Conservation (phyloP, 2,113 vertebrate species). For the Amphilophus citrinellus region DNA sequence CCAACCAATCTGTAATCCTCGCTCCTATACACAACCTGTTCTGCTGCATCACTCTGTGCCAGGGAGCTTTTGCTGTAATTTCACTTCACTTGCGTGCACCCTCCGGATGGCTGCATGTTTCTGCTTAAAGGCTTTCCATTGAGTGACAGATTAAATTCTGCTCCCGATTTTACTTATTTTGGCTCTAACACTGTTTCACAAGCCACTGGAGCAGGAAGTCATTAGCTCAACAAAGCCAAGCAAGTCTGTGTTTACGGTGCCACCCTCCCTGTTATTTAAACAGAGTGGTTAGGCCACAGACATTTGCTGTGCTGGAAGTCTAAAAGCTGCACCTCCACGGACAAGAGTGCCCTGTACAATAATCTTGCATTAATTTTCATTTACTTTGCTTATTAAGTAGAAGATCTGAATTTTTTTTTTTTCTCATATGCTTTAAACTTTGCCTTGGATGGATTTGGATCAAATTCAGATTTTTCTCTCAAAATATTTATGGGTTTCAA, state of each 20-base stretch:
- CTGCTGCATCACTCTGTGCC: constrained; percentile 51
- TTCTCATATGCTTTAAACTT: not conserved
- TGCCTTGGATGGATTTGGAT: not conserved
- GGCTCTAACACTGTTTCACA: constrained; percentile 74
- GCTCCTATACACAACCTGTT: constrained; percentile 67
- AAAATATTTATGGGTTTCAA: not conserved
- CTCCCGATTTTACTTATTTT: constrained; percentile 75
- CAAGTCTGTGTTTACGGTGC: constrained; percentile 70
- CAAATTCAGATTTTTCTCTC: not conserved
- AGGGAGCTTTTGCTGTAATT: constrained; percentile 70
- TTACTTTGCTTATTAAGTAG: not conserved
- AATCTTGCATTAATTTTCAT: not conserved
- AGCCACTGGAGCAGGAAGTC: constrained; percentile 77
- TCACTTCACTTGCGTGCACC: constrained; percentile 64
- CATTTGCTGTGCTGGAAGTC: constrained; percentile 35
- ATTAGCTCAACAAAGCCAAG: constrained; percentile 76
- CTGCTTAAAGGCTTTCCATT: constrained; percentile 79
- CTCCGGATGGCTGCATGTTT: constrained; percentile 72
- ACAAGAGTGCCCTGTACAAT: not conserved
- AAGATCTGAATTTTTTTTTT: constrained; percentile 4
- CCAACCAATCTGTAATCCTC: constrained; percentile 72
- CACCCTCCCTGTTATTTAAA: constrained; percentile 69
- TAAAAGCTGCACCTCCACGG: constrained; percentile 15
- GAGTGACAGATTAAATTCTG: constrained; percentile 80
- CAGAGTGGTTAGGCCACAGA: constrained; percentile 54